Evolutionary conservation across 2,888 invertebrate genomes (phyloP).

Genomic region (Sceliomorpha sp.): DNA sequence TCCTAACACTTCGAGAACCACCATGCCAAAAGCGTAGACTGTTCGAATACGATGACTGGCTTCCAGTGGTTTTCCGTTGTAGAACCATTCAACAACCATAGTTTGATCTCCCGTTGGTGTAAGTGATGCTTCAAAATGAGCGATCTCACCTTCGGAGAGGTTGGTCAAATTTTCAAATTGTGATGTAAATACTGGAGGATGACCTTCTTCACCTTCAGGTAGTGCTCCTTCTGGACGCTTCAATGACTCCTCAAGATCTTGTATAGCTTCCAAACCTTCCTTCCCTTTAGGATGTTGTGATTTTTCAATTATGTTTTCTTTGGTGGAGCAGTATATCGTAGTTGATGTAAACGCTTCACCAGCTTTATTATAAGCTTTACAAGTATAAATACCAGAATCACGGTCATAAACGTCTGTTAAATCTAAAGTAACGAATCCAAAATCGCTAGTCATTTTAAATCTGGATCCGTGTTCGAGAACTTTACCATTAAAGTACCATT

Average conservation of each 20-base stretch:
- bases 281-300: constrained; percentile 98
- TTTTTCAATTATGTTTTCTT: constrained; percentile 90
- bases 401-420: constrained; percentile 94
- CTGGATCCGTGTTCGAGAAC: constrained; percentile 92
- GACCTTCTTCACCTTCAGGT: constrained; percentile 88
- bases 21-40: constrained; percentile 98
- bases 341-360: constrained; percentile 97
- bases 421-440: constrained; percentile 97
- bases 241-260: constrained; percentile 93
- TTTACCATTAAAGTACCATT: constrained; percentile 97
- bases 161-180: constrained; percentile 91
- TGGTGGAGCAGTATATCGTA: constrained; percentile 90
- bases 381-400: constrained; percentile 96
- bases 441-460: constrained; percentile 96
- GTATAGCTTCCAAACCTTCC: constrained; percentile 94
- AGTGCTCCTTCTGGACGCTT: constrained; percentile 86
- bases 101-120: constrained; percentile 96
- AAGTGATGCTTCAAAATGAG: constrained; percentile 98
- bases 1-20: constrained; percentile 96
- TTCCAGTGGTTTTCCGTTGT: constrained; percentile 93
- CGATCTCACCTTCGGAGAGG: constrained; percentile 96
- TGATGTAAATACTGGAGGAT: constrained; percentile 93
- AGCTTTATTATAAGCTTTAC: constrained; percentile 92
- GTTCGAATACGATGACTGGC: constrained; percentile 95
- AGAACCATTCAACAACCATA: constrained; percentile 98